phyloP scores from a whole-genome alignment of 92 coral and sea anemone genomes.

The Epizoanthus scotinus region DNA sequence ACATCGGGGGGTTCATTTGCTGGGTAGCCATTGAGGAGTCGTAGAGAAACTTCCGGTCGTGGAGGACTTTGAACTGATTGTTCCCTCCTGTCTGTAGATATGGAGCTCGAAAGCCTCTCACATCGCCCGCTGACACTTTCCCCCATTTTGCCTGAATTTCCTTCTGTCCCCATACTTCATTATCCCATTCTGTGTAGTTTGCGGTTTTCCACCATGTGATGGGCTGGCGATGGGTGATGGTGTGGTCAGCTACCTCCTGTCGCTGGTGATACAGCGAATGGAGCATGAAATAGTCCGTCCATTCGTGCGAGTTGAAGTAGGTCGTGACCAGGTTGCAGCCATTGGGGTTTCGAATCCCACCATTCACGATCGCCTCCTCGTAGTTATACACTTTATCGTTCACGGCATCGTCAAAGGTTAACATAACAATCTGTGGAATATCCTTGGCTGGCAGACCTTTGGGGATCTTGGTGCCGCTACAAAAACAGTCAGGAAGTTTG shows the following conservation, averaged over 20 bases:
- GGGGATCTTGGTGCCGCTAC: constrained; percentile 87
- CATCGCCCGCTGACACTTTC: constrained; percentile 63
- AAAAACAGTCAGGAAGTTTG: constrained; percentile 93
- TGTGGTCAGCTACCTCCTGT: constrained; percentile 90
- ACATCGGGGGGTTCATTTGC: constrained; percentile 72
- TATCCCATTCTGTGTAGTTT: constrained; percentile 65
- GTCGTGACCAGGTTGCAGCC: constrained; percentile 77
- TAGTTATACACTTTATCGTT: constrained; percentile 62
- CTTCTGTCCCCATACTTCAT: constrained; percentile 85
- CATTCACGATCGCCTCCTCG: constrained; percentile 63
- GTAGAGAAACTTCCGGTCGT: constrained; percentile 81
- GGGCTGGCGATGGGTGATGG: constrained; percentile 81
- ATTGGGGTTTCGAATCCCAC: constrained; percentile 75
- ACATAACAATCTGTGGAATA: constrained; percentile 92
- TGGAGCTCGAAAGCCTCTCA: constrained; percentile 94
- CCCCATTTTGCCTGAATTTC: constrained; percentile 79
- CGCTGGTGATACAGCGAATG: constrained; percentile 78
- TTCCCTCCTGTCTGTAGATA: constrained; percentile 85
- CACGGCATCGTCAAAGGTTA: constrained; percentile 88
- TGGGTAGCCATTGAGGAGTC: constrained; percentile 89
- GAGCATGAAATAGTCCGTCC: constrained; percentile 79
- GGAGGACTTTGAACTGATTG: constrained; percentile 78
- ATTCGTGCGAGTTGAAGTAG: constrained; percentile 89
- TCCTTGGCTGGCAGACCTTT: constrained; percentile 58
- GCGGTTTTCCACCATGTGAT: constrained; percentile 89